Conservation (phyloP, 2,113 vertebrate species). For the Phaetusa simplex region DNA sequence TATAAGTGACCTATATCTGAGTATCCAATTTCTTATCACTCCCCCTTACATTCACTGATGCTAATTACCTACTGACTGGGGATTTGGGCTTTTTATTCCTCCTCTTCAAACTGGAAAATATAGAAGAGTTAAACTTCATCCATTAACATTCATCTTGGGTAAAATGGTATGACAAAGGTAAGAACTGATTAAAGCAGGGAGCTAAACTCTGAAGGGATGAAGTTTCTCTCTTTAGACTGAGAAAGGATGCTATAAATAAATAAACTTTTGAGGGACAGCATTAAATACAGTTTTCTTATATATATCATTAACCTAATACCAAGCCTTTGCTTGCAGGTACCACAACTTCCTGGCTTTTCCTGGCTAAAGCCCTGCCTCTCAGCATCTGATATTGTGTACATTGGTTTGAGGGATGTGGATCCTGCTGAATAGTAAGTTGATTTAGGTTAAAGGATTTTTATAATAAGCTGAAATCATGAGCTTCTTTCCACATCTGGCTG, state of each 20-base stretch:
- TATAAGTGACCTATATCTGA: not conserved
- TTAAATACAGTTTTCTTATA: not conserved
- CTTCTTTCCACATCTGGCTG: not conserved
- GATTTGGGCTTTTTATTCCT: not conserved
- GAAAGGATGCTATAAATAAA: not conserved
- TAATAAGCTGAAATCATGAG: not conserved
- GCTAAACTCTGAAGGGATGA: not conserved
- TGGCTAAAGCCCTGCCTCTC: constrained; percentile 93
- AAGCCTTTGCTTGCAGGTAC: constrained; percentile 77
- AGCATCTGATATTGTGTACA: constrained; percentile 88
- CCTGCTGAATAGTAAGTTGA: constrained; percentile 91
- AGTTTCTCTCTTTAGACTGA: not conserved
- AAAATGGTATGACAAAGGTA: not conserved
- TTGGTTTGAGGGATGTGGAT: constrained; percentile 93
- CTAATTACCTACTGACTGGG: not conserved
- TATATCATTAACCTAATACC: not conserved
- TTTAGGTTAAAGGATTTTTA: not conserved
- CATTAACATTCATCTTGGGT: not conserved
- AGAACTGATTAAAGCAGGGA: not conserved
- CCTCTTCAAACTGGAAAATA: not conserved
- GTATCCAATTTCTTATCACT: not conserved
- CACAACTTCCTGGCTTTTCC: constrained; percentile 90
- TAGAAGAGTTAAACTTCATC: not conserved
- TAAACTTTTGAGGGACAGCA: not conserved
- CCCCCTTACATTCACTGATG: not conserved